phyloP scores from a whole-genome alignment of 2,888 invertebrate genomes.

The Ecdyonurus torrentis region DNA sequence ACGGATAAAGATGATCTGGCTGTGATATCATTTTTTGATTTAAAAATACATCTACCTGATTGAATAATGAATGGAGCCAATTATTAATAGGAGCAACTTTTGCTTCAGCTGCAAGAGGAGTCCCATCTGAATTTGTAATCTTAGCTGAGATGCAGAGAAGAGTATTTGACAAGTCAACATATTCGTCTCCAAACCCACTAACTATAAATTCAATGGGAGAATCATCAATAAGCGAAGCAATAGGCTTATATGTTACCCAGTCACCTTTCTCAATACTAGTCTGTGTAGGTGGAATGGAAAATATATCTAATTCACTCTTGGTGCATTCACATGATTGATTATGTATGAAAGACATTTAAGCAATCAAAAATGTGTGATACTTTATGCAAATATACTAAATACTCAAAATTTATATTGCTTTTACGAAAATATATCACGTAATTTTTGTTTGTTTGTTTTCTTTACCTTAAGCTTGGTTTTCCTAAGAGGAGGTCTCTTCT shows the following conservation, averaged over 20 bases:
- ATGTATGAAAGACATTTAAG: conserved; percentile 1
- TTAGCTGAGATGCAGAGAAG: not conserved
- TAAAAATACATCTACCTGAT: not conserved
- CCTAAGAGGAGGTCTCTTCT: not conserved
- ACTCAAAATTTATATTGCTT: no score
- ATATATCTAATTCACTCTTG: conserved; percentile 1
- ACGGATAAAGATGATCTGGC: no score
- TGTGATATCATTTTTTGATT: not conserved
- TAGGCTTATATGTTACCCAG: no score
- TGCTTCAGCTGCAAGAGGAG: not conserved
- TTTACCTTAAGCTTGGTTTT: no score
- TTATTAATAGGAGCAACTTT: not conserved
- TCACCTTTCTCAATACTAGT: not conserved
- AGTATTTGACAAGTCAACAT: conserved; percentile 12
- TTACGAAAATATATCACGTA: no score
- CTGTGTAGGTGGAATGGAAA: conserved; percentile 2
- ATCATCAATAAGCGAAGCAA: not conserved
- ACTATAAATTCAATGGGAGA: conserved; percentile 16
- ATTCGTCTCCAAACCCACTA: conserved; percentile 16
- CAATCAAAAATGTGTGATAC: not conserved
- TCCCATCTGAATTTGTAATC: no score
- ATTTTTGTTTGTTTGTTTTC: no score
- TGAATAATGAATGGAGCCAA: not conserved
- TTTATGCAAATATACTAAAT: no score
- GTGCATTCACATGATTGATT: conserved; percentile 1